Percentiles rank a stretch among this genome's conserved stretches.
Evolutionary conservation across 2,113 vertebrate genomes (phyloP).

Genomic region (Labeo rohita): DNA sequence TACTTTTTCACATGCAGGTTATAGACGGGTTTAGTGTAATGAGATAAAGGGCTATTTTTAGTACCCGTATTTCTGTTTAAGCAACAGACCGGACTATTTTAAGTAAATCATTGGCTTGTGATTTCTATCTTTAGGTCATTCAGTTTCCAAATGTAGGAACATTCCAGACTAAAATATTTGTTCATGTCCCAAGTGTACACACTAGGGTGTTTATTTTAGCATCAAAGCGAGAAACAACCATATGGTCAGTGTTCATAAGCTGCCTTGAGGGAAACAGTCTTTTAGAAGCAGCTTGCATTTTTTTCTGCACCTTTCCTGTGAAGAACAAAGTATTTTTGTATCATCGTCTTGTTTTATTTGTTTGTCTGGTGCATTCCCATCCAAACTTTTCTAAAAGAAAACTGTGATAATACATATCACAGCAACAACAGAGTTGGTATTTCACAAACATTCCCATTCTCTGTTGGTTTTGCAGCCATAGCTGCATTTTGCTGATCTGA

Average conservation of each 20-base stretch:
- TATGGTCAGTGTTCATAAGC: slow-evolving; percentile 30
- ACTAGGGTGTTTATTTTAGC: slow-evolving; percentile 36
- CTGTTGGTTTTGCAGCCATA: background rate
- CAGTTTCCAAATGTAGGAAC: slow-evolving; percentile 18
- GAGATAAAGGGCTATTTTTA: slow-evolving; percentile 34
- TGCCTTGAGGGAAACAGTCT: background rate
- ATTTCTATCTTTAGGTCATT: slow-evolving; percentile 25
- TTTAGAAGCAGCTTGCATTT: background rate
- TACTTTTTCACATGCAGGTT: slow-evolving; percentile 11
- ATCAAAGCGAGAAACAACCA: slow-evolving; percentile 41
- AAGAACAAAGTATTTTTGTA: background rate
- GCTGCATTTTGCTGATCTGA: slow-evolving; percentile 4
- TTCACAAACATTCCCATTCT: slow-evolving; percentile 2
- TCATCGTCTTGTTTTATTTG: background rate
- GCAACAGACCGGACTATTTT: slow-evolving; percentile 25
- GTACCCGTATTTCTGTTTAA: slow-evolving; percentile 27
- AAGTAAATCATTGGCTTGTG: slow-evolving; percentile 18
- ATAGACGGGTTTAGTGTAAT: slow-evolving; percentile 25
- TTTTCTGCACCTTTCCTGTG: background rate
- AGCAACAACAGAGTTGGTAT: background rate
- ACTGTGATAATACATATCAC: background rate
- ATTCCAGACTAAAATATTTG: slow-evolving; percentile 32
- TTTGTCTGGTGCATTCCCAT: background rate
- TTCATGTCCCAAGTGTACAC: slow-evolving; percentile 25
- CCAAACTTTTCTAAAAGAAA: background rate